Evolutionary conservation across 2,113 vertebrate species (phyloP).

Genomic region (Chionodraco myersi): DNA sequence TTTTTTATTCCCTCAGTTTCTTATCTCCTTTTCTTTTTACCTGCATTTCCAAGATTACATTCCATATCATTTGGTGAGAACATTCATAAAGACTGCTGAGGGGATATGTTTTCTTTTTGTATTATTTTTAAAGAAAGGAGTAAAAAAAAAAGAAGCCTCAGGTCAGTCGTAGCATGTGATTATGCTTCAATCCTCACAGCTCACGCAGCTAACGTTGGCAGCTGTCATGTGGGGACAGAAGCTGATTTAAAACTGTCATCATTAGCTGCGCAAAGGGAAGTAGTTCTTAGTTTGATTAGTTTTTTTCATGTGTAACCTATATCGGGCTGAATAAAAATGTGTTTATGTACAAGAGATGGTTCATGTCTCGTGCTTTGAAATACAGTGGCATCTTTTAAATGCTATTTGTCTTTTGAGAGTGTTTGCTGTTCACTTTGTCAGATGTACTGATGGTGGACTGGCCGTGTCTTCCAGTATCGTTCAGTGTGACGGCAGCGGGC

Average conservation of each 20-base stretch:
- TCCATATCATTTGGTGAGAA: conserved; percentile 65
- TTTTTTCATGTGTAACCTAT: conserved; percentile 74
- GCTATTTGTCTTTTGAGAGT: neutral
- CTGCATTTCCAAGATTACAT: conserved; percentile 68
- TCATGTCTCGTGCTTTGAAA: conserved; percentile 44
- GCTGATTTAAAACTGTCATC: conserved; percentile 69
- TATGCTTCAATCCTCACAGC: conserved; percentile 65
- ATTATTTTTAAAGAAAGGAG: conserved; percentile 44
- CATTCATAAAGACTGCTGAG: conserved; percentile 40
- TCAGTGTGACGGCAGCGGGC: neutral
- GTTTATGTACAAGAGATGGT: conserved; percentile 74
- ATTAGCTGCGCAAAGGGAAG: conserved; percentile 77
- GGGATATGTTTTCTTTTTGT: conserved; percentile 36
- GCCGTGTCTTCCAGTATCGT: neutral
- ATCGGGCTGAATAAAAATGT: conserved; percentile 78
- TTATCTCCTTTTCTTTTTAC: conserved; percentile 44
- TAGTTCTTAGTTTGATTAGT: conserved; percentile 62
- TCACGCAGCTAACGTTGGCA: conserved; percentile 59
- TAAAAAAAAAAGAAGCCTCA: conserved; percentile 57
- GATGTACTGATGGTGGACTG: neutral
- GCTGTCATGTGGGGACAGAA: conserved; percentile 59
- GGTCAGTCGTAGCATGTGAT: conserved; percentile 77
- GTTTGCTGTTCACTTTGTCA: neutral
- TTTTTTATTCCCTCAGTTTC: conserved; percentile 19
- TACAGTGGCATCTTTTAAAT: neutral